Evolutionary conservation across 2,888 invertebrate genomes (phyloP).

Genomic region (Poecilus cupreus): DNA sequence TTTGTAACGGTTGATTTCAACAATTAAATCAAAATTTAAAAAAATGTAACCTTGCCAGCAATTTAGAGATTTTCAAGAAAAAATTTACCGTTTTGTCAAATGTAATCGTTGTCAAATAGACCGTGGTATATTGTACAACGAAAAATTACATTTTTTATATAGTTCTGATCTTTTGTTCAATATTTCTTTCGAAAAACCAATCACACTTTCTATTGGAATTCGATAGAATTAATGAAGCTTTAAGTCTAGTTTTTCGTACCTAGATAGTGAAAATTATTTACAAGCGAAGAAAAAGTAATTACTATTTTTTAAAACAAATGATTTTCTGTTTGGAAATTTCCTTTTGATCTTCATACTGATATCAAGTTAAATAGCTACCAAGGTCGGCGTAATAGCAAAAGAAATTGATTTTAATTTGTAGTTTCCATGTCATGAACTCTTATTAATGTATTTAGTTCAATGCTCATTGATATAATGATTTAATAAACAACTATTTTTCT

Average conservation of each 20-base stretch:
- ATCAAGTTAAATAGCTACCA: neutral
- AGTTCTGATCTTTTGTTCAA: neutral
- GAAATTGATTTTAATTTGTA: conserved; percentile 33
- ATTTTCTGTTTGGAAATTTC: neutral
- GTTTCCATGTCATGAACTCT: conserved; percentile 34
- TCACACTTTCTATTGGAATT: neutral
- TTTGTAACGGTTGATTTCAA: conserved; percentile 6
- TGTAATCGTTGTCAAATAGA: conserved; percentile 41
- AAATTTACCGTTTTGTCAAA: conserved; percentile 36
- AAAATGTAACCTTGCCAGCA: neutral
- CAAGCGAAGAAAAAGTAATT: neutral
- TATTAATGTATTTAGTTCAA: conserved; percentile 58
- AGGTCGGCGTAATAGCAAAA: conserved; percentile 4
- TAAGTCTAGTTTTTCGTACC: neutral
- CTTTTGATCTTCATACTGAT: neutral
- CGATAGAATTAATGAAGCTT: conserved; percentile 20
- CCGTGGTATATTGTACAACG: conserved; percentile 36
- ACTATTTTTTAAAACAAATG: no score
- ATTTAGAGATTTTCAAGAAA: conserved; percentile 18
- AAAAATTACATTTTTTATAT: neutral
- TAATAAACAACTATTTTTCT: neutral
- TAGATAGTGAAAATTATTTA: neutral
- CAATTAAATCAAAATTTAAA: neutral
- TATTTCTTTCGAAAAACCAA: neutral
- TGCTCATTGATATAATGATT: conserved; percentile 26